phyloP scores from a whole-genome alignment of 2,888 invertebrate genomes.

The Eupithecia subumbrata region DNA sequence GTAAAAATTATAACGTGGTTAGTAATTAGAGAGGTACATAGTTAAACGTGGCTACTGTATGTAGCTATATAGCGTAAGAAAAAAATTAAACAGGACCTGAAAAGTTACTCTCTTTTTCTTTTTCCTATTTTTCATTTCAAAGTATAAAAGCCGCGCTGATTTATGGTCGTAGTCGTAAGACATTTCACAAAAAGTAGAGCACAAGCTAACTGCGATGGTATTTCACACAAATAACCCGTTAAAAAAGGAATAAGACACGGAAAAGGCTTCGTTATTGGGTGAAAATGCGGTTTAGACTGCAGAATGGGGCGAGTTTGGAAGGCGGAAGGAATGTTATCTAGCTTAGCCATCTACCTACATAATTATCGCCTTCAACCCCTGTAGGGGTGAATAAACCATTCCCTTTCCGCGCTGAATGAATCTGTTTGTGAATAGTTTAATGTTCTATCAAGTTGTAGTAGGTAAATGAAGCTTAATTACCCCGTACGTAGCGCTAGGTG shows the following conservation, averaged over 20 bases:
- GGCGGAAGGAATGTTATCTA: slow-evolving; percentile 67
- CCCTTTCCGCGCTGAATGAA: slow-evolving; percentile 60
- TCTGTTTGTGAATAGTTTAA: slow-evolving; percentile 35
- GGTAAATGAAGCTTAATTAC: slow-evolving; percentile 11
- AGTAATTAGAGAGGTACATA: no score
- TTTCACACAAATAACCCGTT: slow-evolving; percentile 49
- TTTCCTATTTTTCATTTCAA: slow-evolving; percentile 72
- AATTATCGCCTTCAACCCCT: slow-evolving; percentile 52
- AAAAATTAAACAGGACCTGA: slow-evolving; percentile 58
- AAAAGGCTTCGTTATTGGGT: slow-evolving; percentile 57
- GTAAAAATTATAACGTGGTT: no score
- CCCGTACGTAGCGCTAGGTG: neutral
- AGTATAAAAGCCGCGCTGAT: slow-evolving; percentile 64
- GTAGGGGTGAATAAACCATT: slow-evolving; percentile 61
- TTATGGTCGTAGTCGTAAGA: slow-evolving; percentile 70
- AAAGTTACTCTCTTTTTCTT: slow-evolving; percentile 74
- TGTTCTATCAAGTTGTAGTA: slow-evolving; percentile 9
- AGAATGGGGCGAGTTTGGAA: slow-evolving; percentile 58
- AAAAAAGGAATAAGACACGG: slow-evolving; percentile 45
- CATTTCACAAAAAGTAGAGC: slow-evolving; percentile 60
- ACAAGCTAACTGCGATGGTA: slow-evolving; percentile 44
- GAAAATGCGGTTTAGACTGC: slow-evolving; percentile 66
- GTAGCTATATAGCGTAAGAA: neutral
- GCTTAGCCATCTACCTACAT: slow-evolving; percentile 69
- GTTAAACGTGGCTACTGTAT: neutral